Base-by-base conservation (phyloP, 2,888 invertebrate genomes). In the Malthinus flaveolus region DNA sequence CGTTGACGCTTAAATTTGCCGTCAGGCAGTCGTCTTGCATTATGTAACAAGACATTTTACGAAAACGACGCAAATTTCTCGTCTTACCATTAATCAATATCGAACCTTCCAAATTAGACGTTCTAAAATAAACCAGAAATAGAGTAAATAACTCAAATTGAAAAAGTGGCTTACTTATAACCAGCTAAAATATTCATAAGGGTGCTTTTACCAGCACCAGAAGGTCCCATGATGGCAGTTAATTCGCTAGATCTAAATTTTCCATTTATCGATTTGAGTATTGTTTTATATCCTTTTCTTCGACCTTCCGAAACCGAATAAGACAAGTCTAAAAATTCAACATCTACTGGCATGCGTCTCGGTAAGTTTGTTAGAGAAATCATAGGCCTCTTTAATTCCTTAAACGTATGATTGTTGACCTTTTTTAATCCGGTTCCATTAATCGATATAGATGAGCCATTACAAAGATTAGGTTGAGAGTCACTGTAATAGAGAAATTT, bases 181-280 rank as follows among this genome's bases (percentile, higher is more conserved):
- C 94, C 95, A 15, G 94, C 93, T 50, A 95, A 83, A 58, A 95
- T 92, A 75, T 95, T 95, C 76, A 95, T 86, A 2, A 95, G 82
- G 0, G 95, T 93, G 49, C 93, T 93, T 75, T 95, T 81, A 23
- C 89, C 86, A 7, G 86, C 88, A 5, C 89, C 89, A 0, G 95
- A 95, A 32, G 97, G 96, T 32, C 97, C 97, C 95, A 97, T 95
- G 59, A 97, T 95, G 32, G 95, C 96, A 0, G 95, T 94, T 68
- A 97, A 82, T 74, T 95, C 93, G n/a, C 96, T 93, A 61, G 91
- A 92, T 67, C 85, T 84, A 76, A 95, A 94, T 73, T 89, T 89
- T 7, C 97, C 97, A 71, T 90, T 92, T 55, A 97, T 89, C 68
- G 90, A 87, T 80, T 94, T 95, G 67, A 95, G 81, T 70, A 95